A percentile compares a stretch with the other conserved stretches of the same genome.
These are phyloP conservation scores for Drosophila gaucha DNA, from an alignment of 2,888 invertebrate species.

Conservation along the genomic window DNA sequence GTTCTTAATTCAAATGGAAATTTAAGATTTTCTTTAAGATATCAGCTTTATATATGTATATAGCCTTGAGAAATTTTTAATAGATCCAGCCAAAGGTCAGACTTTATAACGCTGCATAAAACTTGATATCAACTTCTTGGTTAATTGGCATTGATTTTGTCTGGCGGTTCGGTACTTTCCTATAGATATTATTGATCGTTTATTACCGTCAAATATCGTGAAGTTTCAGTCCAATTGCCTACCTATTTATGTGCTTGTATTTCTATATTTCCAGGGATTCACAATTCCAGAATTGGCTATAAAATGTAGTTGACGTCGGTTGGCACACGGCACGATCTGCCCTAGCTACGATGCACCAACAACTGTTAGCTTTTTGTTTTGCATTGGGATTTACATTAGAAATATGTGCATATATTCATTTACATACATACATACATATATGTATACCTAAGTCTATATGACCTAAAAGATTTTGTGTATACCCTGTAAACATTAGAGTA, in stretches of 20 bases:
- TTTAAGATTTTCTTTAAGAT: no score
- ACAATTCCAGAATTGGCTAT: not conserved
- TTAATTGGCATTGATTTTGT: constrained; percentile 6
- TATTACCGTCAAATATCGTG: constrained; percentile 2
- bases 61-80: not conserved
- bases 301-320: not conserved
- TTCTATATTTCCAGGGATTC: no score
- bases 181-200: constrained; percentile 5
- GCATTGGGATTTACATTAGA: not conserved
- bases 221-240: not conserved
- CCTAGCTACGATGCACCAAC: not conserved
- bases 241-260: no score
- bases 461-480: not conserved
- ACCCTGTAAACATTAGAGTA: not conserved
- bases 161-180: constrained; percentile 8
- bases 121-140: constrained; percentile 14
- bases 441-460: not conserved
- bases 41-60: not conserved
- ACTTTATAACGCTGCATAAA: constrained; percentile 6
- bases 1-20: no score
- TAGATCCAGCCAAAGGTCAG: not conserved
- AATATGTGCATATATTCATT: not conserved
- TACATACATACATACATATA: no score
- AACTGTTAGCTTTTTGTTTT: not conserved
- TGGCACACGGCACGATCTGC: not conserved